Evolutionary conservation across 2,888 invertebrate genomes (phyloP), one percentile per base, ranked within the genome.

Genomic region (Sphinx pinastri): DNA sequence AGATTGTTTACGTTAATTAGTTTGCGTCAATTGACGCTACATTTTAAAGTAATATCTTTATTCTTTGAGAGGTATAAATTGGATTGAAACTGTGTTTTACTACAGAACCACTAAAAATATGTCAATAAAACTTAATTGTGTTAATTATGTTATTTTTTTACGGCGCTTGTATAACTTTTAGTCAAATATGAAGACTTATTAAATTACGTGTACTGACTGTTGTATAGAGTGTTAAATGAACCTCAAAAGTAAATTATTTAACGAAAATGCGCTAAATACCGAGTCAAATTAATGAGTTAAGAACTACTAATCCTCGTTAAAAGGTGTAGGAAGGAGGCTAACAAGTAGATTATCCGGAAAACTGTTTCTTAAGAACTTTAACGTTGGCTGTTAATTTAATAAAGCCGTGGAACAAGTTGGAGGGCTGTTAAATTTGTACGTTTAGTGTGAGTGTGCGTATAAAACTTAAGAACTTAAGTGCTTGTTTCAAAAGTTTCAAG

Each of bases 371-470:
- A 78, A 76, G 72, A 76, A 76, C 73, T 78, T 77, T 75, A 77
- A 72, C 73, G 72, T 72, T 76, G 71, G 69, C 71, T 70, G 70
- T 72, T 81, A 79, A 80, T 80, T 81, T 74, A 75, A 77, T 81
- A 76, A 79, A 79, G 73, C 75, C 70, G 71, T 67, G 57, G 59
- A 74, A 76, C 68, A 73, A 72, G 69, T 77, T 73, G 55, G 68
- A 54, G 49, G 70, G 49, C 57, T 70, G 68, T 75, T 72, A 77
- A 80, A 80, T 79, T 80, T 73, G 75, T 76, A 70, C 72, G 73
- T 58, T 31, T 68, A 74, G 74, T 55, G 19, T 13, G 38, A 38
- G 12, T 73, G 74, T 74, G 70, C 70, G 67, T 75, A 70, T 72
- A 67, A 68, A 38, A 7, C 0, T 25, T 25, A 25, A 25, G 25